Evolutionary conservation across 1,140 invertebrate genomes (phyloP), one percentile per base, ranked within the genome.

Genomic region (Steinernema feltiae): DNA sequence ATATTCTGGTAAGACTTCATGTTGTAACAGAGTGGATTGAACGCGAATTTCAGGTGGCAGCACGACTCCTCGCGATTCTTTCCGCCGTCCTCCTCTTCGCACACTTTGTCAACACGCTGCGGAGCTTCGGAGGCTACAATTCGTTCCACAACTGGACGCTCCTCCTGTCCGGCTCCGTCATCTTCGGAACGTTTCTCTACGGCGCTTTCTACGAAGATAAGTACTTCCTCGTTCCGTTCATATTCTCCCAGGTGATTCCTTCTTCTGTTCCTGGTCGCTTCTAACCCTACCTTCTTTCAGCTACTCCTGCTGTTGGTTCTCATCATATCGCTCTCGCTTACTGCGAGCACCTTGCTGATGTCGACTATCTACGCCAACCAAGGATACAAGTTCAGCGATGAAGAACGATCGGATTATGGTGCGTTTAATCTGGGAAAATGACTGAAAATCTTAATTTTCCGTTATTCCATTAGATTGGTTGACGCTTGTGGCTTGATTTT

Each of bases 191-290:
- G 15, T 63, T 63, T 27, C 12, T 63, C 12, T 63, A 63, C 24
- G 53, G 53, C 53, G 15, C 53, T 27, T 63, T 63, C 53, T 63
- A 63, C 53, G 53, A 63, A 27, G 53, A 63, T 3, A 63, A 63
- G 53, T 63, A 63, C 53, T 63, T 63, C 24, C 24, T 63, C 12
- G 24, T 63, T n/a, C 53, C 53, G 15, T 63, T 63, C 24, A 63
- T 63, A 15, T 63, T 63, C 53, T 63, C 53, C 3, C 53, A 63
- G 53, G 53, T 63, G 24, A 15, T 3, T 15, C 24, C 7, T 15
- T 27, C 15, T 63, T n/a, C 12, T 3, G 24, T 63, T n/a, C 15
- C 12, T 27, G 15, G n/a, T 46, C 7, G 41, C 24, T 7, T 15
- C 53, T 63, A 27, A 27, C n/a, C n/a, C n/a, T n/a, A n/a, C n/a